Evolutionary conservation across 23 tunicate genomes (phyloP).

Genomic region (Botrylloides violaceus): DNA sequence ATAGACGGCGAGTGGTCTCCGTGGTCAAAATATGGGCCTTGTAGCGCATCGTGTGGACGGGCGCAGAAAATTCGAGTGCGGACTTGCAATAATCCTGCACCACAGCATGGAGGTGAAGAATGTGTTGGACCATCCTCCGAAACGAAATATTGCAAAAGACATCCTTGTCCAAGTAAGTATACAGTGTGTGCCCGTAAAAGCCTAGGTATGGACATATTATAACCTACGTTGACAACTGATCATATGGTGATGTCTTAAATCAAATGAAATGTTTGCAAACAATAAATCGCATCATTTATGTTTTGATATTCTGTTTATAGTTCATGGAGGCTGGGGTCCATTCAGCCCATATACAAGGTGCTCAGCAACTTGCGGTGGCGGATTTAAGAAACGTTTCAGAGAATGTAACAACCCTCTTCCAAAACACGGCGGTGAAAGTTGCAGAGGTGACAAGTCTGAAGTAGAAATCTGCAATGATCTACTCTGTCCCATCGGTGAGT

Average conservation of each 20-base stretch:
- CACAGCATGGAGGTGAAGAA: constrained; percentile 52
- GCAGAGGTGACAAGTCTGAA: constrained; percentile 42
- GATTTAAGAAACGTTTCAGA: constrained; percentile 43
- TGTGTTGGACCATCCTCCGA: constrained; percentile 49
- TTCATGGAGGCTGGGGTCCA: constrained; percentile 73
- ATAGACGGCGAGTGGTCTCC: constrained; percentile 70
- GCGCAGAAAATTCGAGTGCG: constrained; percentile 45
- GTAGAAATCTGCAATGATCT: constrained; percentile 38
- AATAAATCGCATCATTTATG: too few relatives aligned
- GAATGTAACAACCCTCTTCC: constrained; percentile 90
- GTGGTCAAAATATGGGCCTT: constrained; percentile 77
- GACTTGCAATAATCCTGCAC: constrained; percentile 70
- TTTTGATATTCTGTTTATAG: too few relatives aligned
- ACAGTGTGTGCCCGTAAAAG: too few relatives aligned
- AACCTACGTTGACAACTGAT: too few relatives aligned
- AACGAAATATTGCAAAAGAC: constrained; percentile 33
- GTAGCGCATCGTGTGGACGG: constrained; percentile 76
- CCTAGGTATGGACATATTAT: too few relatives aligned
- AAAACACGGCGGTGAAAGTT: constrained; percentile 53
- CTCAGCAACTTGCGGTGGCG: constrained; percentile 56
- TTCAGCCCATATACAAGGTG: constrained; percentile 63
- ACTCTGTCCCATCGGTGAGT: constrained; percentile 76
- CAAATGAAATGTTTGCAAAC: too few relatives aligned
- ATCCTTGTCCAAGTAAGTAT: constrained; percentile 70
- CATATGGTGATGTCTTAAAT: too few relatives aligned